Base-by-base conservation (phyloP, 2,113 vertebrate genomes). In the Argyrosomus japonicus region DNA sequence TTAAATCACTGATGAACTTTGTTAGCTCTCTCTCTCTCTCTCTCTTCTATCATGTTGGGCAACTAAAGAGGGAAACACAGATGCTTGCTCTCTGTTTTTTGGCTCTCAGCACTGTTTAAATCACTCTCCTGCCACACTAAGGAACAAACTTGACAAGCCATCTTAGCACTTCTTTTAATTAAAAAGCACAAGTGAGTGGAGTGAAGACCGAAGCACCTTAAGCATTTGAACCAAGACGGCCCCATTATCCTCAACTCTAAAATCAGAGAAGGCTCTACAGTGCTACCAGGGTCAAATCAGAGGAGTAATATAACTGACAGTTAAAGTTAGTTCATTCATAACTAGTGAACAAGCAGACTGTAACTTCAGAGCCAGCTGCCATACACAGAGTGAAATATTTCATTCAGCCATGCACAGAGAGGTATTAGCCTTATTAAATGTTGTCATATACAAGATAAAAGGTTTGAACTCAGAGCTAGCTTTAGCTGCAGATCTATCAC, bases 401-500 rank as follows among this genome's bases (percentile, higher is more conserved):
- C 21, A 29, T 62, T 73, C 12, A 62, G 57, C 32, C 54, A 48
- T 25, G 29, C 43, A 69, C 36, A 63, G n/a, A 56, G 25, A 58
- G 60, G 2, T 50, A 53, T 69, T 62, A 62, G 58, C 63, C 51
- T 32, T 50, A 84, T 75, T 3, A 75, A 54, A 8, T 68, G 67
- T 63, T 74, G 48, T 71, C 77, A 68, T 51, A 54, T 21, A 48
- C 7, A 1, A 82, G 54, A 90, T 81, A 58, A 85, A 54, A 53
- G 47, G 65, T 65, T 67, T 72, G 63, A 82, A 82, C 27, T 70
- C 15, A 8, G 5, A 8, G 18, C 69, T 40, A 36, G 69, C 70
- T 76, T 79, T 5, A 45, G 57, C 77, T 76, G 18, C 43, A 5
- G 58, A 82, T 18, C 71, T 45, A 72, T 74, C 63, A 68, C 69